Base-by-base conservation (phyloP, 2,888 invertebrate species). In the Lobophora halterata region DNA sequence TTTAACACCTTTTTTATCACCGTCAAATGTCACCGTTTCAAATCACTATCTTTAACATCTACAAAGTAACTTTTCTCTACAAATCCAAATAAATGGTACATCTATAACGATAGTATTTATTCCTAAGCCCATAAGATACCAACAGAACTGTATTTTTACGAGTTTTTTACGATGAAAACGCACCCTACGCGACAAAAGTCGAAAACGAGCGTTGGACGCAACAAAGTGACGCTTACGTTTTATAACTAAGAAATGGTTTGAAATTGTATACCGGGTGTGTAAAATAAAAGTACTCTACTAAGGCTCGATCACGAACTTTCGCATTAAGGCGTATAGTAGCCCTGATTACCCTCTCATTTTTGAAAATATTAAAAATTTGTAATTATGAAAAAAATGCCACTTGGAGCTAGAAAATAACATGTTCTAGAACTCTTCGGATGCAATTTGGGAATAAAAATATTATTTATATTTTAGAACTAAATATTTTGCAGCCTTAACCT, bases 81-180 rank as follows among this genome's bases (percentile, higher is more conserved):
- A 39, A 46, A 43, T 35, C 38, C 26, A 18, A 38, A 43, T 48
- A 49, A 40, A 42, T 42, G 21, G 24, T 38, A 29, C 26, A 25
- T 11, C 13, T 49, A 40, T 46, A 42, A 61, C 68, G 70, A 71
- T 68, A 70, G 68, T 76, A 56, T 60, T 58, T 52, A 56, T 57
- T 53, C 40, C 49, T 44, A 50, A 51, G 55, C 31, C 41, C 25
- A 50, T 55, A 52, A 58, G 39, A 33, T 34, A 25, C 26, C 20
- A 57, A 55, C n/a, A n/a, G n/a, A n/a, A n/a, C 58, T 52, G 57
- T 65, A 48, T 26, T 43, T 64, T 65, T 55, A 65, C 55, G 65
- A 52, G 45, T 21, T 52, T 60, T 65, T 65, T 65, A 65, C 47
- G 53, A 55, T 33, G 23, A 30, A 36, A 33, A 47, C 41, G 39